Percentiles rank a stretch among this genome's conserved stretches.
These are phyloP conservation scores for Coturnix japonica DNA, from an alignment of 2,113 vertebrate species.

Conservation along the genomic window DNA sequence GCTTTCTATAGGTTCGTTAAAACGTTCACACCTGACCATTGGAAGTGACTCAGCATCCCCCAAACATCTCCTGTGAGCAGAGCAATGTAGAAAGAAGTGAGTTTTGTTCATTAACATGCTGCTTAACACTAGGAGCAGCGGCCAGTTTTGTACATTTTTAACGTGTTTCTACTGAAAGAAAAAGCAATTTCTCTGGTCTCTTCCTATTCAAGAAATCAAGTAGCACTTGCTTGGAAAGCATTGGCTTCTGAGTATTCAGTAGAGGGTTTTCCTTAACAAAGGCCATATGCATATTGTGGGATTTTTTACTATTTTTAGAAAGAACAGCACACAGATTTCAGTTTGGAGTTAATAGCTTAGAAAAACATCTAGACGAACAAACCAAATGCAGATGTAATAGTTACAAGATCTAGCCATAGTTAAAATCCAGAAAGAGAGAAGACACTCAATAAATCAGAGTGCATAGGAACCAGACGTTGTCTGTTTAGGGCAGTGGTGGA, in stretches of 20 bases:
- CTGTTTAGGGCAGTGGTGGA: background rate
- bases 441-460: constrained; percentile 13
- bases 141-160: background rate
- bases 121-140: background rate
- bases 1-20: background rate
- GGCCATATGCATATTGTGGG: background rate
- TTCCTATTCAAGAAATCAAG: background rate
- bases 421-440: constrained; percentile 23
- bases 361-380: constrained; percentile 8
- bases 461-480: constrained; percentile 20
- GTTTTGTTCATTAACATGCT: background rate
- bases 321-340: background rate
- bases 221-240: background rate
- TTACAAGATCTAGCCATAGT: constrained; percentile 35
- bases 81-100: background rate
- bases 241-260: constrained; percentile 12
- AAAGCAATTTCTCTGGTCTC: background rate
- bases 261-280: constrained; percentile 38
- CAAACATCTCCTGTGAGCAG: background rate
- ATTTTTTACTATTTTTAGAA: constrained; percentile 26
- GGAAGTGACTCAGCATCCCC: background rate
- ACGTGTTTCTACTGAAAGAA: background rate
- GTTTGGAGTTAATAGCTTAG: background rate
- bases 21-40: background rate
- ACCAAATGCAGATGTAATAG: constrained; percentile 19